phyloP scores from a whole-genome alignment of 1,140 invertebrate species.

The Pseudachorutes palmiensis region DNA sequence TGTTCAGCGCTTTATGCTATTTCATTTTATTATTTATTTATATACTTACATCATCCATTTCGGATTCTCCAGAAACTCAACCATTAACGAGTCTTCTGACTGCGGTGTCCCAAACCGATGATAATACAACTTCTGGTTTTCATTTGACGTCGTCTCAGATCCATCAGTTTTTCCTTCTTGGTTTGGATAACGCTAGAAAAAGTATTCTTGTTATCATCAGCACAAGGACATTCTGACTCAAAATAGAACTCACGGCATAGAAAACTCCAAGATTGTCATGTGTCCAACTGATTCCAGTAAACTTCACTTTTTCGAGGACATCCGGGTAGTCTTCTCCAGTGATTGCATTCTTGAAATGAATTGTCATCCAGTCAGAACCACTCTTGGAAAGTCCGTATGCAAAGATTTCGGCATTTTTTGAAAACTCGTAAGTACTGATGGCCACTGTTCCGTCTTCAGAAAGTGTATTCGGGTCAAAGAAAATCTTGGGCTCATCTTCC shows the following conservation, averaged over 20 bases:
- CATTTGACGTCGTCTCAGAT: conserved; percentile 74
- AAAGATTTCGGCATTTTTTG: conserved; percentile 79
- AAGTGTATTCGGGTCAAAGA: conserved; percentile 88
- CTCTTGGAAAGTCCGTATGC: conserved; percentile 85
- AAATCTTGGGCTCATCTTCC: conserved; percentile 70
- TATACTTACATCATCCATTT: conserved; percentile 72
- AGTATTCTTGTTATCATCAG: background rate
- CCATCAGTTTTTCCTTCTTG: conserved; percentile 75
- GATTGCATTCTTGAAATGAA: conserved; percentile 69
- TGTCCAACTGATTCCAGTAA: conserved; percentile 83
- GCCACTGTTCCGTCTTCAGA: conserved; percentile 69
- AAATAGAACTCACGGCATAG: conserved; percentile 63
- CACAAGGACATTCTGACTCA: background rate
- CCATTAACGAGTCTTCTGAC: conserved; percentile 76
- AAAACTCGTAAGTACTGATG: conserved; percentile 68
- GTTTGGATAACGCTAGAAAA: conserved; percentile 60
- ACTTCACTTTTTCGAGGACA: conserved; percentile 82
- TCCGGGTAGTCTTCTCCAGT: conserved; percentile 82
- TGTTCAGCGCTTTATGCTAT: background rate
- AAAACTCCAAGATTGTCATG: conserved; percentile 92
- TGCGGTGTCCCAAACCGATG: conserved; percentile 80
- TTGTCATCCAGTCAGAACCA: conserved; percentile 92
- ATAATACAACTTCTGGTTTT: conserved; percentile 90
- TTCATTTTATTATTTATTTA: conserved; percentile 9
- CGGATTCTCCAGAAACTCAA: conserved; percentile 86